Conservation (phyloP, 2,113 vertebrate genomes). For the Psittacula cyanocephala region DNA sequence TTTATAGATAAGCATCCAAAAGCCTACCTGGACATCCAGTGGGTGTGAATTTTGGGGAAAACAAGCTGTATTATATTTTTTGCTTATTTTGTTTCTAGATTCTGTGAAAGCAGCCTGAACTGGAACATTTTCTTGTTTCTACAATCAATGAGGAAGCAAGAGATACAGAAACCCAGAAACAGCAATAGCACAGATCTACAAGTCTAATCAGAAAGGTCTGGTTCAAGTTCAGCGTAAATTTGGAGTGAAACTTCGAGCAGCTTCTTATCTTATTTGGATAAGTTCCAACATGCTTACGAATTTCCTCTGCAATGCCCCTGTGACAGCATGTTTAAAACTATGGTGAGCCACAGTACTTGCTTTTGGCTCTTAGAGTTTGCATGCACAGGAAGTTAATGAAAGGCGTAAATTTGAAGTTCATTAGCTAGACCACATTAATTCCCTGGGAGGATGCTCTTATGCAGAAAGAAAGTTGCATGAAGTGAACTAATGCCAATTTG, state of each 20-base stretch:
- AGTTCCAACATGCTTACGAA: not conserved
- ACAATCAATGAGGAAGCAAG: not conserved
- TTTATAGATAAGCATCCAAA: not conserved
- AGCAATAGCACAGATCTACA: not conserved
- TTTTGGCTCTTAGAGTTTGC: not conserved
- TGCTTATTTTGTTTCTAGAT: not conserved
- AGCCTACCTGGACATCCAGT: not conserved
- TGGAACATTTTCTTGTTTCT: not conserved
- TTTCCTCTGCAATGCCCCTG: not conserved
- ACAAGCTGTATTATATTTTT: not conserved
- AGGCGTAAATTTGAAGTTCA: conserved; percentile 1
- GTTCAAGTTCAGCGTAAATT: not conserved
- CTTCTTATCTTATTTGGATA: not conserved
- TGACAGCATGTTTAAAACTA: not conserved
- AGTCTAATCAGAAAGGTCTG: not conserved
- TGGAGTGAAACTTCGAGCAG: conserved; percentile 17
- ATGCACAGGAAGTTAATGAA: conserved; percentile 22
- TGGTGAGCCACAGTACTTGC: not conserved
- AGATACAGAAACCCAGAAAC: not conserved
- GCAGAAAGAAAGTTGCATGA: conserved; percentile 3
- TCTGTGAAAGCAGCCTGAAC: not conserved
- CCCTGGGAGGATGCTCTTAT: not conserved
- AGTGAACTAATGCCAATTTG: conserved; percentile 3
- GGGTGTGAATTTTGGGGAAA: not conserved
- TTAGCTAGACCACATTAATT: conserved; percentile 14